phyloP scores from a whole-genome alignment of 2,797 vertebrate genomes.

The Morelia viridis region DNA sequence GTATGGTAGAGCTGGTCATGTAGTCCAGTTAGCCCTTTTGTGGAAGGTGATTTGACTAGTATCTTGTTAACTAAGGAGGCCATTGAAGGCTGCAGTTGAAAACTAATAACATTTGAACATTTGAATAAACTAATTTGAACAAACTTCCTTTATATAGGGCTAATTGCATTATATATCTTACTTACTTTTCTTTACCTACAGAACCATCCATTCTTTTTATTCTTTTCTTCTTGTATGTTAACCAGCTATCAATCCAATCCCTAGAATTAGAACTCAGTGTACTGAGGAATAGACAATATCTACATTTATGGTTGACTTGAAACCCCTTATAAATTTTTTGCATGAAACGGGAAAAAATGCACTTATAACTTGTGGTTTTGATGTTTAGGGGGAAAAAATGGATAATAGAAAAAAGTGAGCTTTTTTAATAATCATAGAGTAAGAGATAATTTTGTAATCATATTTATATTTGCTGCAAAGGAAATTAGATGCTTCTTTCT shows the following conservation, averaged over 20 bases:
- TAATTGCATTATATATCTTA: not conserved
- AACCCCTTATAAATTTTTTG: too few relatives aligned
- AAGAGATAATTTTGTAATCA: too few relatives aligned
- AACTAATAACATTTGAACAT: not conserved
- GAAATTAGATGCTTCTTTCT: too few relatives aligned
- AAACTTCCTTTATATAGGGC: not conserved
- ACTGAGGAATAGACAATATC: too few relatives aligned
- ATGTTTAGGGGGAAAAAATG: not conserved
- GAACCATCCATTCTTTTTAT: not conserved
- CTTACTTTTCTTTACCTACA: not conserved
- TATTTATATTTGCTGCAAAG: too few relatives aligned
- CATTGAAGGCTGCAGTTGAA: not conserved
- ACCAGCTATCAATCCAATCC: not conserved
- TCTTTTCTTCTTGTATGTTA: not conserved
- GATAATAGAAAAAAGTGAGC: too few relatives aligned
- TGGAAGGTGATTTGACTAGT: not conserved
- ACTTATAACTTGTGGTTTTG: too few relatives aligned
- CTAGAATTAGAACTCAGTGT: not conserved
- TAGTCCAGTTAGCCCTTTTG: not conserved
- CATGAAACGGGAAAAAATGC: too few relatives aligned
- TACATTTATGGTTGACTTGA: too few relatives aligned
- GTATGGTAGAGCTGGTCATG: not conserved
- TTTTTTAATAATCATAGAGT: too few relatives aligned
- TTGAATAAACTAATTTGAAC: not conserved
- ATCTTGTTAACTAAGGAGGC: not conserved